Evolutionary conservation across 2,797 vertebrate species (phyloP).

Genomic region (Onychomys leucogaster): DNA sequence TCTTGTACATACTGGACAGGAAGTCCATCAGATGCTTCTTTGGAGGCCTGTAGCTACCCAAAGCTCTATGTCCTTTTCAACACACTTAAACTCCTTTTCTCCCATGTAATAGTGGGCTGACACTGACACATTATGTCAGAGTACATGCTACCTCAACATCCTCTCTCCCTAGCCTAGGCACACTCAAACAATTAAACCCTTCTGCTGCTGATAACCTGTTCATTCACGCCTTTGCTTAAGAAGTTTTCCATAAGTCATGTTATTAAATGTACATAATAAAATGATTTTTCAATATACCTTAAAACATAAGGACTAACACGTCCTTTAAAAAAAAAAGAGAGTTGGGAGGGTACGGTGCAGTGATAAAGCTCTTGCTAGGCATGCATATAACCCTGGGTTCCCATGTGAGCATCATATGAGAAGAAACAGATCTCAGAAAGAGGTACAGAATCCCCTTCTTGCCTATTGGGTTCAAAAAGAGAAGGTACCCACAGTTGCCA

Average conservation of each 20-base stretch:
- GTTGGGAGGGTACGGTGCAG: not conserved
- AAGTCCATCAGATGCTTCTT: not conserved
- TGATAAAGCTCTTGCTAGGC: not conserved
- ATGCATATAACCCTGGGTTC: no score
- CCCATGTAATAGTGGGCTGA: not conserved
- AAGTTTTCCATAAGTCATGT: not conserved
- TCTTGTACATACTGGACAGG: not conserved
- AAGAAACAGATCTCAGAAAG: not conserved
- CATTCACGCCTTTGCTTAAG: not conserved
- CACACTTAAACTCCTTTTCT: not conserved
- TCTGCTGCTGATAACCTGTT: not conserved
- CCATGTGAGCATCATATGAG: not conserved
- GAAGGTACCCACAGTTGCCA: not conserved
- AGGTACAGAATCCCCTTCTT: no score
- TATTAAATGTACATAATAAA: not conserved
- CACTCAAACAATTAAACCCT: not conserved
- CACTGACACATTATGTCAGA: fast-evolving
- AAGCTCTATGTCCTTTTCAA: not conserved
- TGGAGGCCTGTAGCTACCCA: not conserved
- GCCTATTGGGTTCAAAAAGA: not conserved
- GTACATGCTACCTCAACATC: no score
- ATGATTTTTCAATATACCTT: not conserved
- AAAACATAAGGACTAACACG: not conserved
- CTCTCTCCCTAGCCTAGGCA: no score
- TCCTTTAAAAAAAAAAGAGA: not conserved